phyloP scores from a whole-genome alignment of 1,140 invertebrate genomes.

The Solenopsis fugax region DNA sequence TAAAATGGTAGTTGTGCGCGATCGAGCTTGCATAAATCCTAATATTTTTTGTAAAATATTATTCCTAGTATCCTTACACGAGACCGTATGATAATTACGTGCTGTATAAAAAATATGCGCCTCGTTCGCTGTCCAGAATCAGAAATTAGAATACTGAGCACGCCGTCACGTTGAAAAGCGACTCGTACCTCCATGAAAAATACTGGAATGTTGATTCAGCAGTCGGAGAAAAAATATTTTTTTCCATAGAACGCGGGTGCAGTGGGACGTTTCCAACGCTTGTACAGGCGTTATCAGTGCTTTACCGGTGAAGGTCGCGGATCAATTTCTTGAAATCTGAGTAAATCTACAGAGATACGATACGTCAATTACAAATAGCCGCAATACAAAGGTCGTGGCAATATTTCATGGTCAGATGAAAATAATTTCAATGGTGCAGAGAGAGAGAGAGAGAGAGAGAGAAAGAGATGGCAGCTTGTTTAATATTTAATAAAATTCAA shows the following conservation, averaged over 20 bases:
- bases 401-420: constrained; percentile 30
- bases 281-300: constrained; percentile 55
- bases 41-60: constrained; percentile 61
- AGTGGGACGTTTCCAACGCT: constrained; percentile 55
- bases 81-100: constrained; percentile 60
- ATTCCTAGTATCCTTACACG: constrained; percentile 46
- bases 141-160: constrained; percentile 63
- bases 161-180: constrained; percentile 59
- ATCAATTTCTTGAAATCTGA: constrained; percentile 62
- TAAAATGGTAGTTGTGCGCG: constrained; percentile 34
- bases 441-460: neutral
- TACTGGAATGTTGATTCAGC: constrained; percentile 64
- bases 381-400: constrained; percentile 1
- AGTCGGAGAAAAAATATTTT: constrained; percentile 64
- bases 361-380: constrained; percentile 42
- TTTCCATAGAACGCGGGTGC: constrained; percentile 53
- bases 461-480: neutral
- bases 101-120: constrained; percentile 61
- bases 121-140: constrained; percentile 58
- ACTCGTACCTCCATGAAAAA: constrained; percentile 62
- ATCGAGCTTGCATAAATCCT: constrained; percentile 58
- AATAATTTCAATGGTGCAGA: neutral
- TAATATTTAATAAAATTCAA: constrained; percentile 26
- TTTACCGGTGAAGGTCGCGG: constrained; percentile 56
- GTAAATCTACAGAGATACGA: constrained; percentile 31